phyloP scores from a whole-genome alignment of 2,797 vertebrate genomes.

The Lateolabrax maculatus region DNA sequence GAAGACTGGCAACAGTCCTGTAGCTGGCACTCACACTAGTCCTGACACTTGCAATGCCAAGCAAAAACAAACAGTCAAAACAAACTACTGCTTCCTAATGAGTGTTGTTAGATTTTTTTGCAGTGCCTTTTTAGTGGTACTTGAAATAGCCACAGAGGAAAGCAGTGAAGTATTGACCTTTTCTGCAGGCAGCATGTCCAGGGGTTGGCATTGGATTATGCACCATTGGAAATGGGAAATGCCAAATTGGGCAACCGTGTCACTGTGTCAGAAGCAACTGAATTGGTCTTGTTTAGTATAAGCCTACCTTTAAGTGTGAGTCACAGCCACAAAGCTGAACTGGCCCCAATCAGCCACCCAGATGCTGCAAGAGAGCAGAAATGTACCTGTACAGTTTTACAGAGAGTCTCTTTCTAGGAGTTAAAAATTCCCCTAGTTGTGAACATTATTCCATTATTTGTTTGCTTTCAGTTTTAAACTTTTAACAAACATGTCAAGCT shows the following conservation, averaged over 20 bases:
- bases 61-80: constrained; percentile 56
- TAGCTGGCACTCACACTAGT: constrained; percentile 36
- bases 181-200: constrained; percentile 3
- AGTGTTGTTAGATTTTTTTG: constrained; percentile 33
- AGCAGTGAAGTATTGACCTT: constrained; percentile 38
- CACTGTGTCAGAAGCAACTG: constrained; percentile 10
- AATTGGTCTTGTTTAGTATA: constrained; percentile 2
- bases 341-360: background rate
- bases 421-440: too few species aligned
- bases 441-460: too few species aligned
- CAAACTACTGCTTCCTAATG: constrained; percentile 51
- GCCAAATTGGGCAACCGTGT: constrained; percentile 6
- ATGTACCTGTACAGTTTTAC: background rate
- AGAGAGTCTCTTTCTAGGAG: background rate
- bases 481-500: too few species aligned
- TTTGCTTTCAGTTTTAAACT: background rate
- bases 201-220: constrained; percentile 25
- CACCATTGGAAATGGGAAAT: constrained; percentile 7
- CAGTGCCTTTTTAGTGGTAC: constrained; percentile 22
- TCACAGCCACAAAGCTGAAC: background rate
- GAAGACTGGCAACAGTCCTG: constrained; percentile 36
- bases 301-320: constrained; percentile 3
- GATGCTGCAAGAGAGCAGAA: background rate
- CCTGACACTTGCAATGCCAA: constrained; percentile 41
- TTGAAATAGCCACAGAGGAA: constrained; percentile 32